Percentiles rank a stretch among this genome's conserved stretches.
Evolutionary conservation across 2,888 invertebrate genomes (phyloP).

Genomic region (Gastracanthus pulcherrimus): DNA sequence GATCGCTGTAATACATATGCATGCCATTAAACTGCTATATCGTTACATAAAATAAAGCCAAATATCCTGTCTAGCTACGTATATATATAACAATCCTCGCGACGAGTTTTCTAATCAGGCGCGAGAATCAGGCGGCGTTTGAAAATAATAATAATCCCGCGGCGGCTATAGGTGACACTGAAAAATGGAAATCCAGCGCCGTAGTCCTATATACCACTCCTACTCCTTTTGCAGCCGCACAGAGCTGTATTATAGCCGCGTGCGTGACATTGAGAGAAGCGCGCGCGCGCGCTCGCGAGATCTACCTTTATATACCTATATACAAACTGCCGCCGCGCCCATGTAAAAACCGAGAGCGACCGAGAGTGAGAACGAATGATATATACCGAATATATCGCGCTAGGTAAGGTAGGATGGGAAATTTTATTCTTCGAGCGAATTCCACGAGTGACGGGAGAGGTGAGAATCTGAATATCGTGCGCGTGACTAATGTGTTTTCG

Average conservation of each 20-base stretch:
- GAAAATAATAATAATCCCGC: conserved; percentile 1
- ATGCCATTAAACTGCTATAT: conserved; percentile 2
- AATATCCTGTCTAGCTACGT: neutral
- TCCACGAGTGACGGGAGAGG: too few relatives aligned
- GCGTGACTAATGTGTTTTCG: neutral
- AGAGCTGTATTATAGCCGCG: neutral
- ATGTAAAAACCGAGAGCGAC: conserved; percentile 17
- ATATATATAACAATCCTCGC: neutral
- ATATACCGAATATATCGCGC: neutral
- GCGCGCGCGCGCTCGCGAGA: neutral
- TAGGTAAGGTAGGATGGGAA: too few relatives aligned
- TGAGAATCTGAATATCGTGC: too few relatives aligned
- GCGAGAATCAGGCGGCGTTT: neutral
- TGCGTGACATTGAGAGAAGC: neutral
- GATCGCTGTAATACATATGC: conserved; percentile 13
- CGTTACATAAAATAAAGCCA: conserved; percentile 19
- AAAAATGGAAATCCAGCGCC: conserved; percentile 23
- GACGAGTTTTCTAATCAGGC: neutral
- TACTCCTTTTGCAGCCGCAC: conserved; percentile 4
- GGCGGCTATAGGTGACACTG: conserved; percentile 15
- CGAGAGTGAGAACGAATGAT: neutral
- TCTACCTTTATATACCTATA: conserved; percentile 1
- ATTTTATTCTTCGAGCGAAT: neutral
- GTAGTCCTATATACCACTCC: too few relatives aligned
- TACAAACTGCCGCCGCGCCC: conserved; percentile 28